Evolutionary conservation across 2,113 vertebrate species (phyloP), one percentile per base, ranked within the genome.

Genomic region (Coturnix japonica): DNA sequence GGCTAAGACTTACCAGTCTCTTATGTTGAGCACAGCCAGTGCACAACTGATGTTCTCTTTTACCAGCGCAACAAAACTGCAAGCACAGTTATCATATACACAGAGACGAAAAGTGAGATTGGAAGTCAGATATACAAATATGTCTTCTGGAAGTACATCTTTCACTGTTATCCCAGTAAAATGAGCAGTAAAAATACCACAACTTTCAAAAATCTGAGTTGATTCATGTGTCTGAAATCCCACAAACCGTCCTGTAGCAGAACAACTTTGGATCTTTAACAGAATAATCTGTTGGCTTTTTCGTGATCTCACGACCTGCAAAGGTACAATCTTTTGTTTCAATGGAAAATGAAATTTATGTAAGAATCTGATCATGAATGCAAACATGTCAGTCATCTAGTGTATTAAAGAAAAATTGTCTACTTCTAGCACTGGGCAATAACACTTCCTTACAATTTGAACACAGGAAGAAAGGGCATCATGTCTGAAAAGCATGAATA

Each of bases 371-470:
- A 33, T 6, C 31, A 46, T 20, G 26, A 21, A 5, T 59, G 13
- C 12, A 87, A 63, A 77, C 47, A 13, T 37, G 22, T 59, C 10
- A 41, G 47, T 9, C 25, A 54, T 15, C 30, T 47, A 53, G 11
- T 33, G 28, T 63, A 23, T 9, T 41, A 31, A 82, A 33, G 23
- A 74, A 90, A 83, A 11, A 7, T 5, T 16, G 11, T 37, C 26
- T 28, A n/a, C 18, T 56, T 9, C 26, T 83, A 25, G 14, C n/a
- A 61, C 16, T 54, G 35, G 8, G 10, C 3, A 11, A 44, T 39
- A 70, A 20, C 12, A 6, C 4, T 10, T 63, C 35, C 5, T 0
- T 35, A 72, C 1, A 0, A 51, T 57, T 1, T 22, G 59, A 51
- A 67, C 19, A 46, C 8, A 74, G 51, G 66, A 66, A 57, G 26